phyloP scores from a whole-genome alignment of 2,113 vertebrate genomes.

The Pollachius pollachius region DNA sequence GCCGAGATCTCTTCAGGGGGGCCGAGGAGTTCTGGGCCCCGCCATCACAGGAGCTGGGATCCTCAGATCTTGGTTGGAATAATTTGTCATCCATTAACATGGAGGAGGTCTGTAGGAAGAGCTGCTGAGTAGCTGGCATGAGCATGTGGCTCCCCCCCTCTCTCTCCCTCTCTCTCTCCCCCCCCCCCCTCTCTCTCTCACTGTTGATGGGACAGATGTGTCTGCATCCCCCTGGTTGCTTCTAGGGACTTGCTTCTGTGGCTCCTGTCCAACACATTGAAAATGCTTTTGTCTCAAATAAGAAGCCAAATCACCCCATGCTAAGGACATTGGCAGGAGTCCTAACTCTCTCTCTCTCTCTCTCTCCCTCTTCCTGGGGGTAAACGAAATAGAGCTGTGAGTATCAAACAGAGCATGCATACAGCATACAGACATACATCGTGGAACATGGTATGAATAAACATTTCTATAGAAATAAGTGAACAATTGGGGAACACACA shows the following conservation, averaged over 20 bases:
- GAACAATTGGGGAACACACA: too few relatives aligned
- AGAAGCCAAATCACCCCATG: slow-evolving; percentile 40
- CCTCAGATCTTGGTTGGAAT: slow-evolving; percentile 62
- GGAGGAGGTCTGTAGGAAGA: slow-evolving; percentile 45
- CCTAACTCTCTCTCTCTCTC: slow-evolving; percentile 7
- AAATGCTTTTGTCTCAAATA: slow-evolving; percentile 44
- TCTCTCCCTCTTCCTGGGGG: too few relatives aligned
- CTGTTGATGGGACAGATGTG: slow-evolving; percentile 55
- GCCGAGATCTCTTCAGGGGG: slow-evolving; percentile 52
- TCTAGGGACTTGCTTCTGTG: slow-evolving; percentile 15
- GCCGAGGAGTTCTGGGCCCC: slow-evolving; percentile 56
- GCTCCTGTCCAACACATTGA: slow-evolving; percentile 35
- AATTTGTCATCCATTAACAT: slow-evolving; percentile 72
- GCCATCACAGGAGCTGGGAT: slow-evolving; percentile 27
- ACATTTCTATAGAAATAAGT: too few relatives aligned
- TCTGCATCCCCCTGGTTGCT: slow-evolving; percentile 37
- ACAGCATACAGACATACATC: background rate
- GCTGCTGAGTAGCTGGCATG: slow-evolving; percentile 46
- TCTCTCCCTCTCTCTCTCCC: slow-evolving; percentile 13
- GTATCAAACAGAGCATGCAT: too few relatives aligned
- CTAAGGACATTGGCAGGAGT: slow-evolving; percentile 42
- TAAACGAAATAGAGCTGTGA: too few relatives aligned
- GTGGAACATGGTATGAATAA: too few relatives aligned
- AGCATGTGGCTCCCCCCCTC: slow-evolving; percentile 61
- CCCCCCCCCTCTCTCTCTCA: slow-evolving; percentile 29